Conservation (phyloP, 1,140 invertebrate species). For the Planococcus citri region DNA sequence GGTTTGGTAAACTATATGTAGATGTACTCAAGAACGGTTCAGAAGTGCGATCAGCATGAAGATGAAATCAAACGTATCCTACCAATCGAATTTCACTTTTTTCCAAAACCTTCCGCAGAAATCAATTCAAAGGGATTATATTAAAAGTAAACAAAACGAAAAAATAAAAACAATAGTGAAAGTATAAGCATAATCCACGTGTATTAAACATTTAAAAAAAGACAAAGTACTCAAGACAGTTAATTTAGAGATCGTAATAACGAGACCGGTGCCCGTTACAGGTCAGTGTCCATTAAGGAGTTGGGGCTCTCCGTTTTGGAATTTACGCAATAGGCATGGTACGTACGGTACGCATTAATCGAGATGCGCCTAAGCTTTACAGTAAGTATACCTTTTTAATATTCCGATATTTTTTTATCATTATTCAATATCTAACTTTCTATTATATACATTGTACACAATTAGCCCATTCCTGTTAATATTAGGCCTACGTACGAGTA, state of each 20-base stretch:
- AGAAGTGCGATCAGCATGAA: no score
- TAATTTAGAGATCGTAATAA: not conserved
- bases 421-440: not conserved
- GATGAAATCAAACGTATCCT: no score
- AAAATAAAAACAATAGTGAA: not conserved
- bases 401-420: not conserved
- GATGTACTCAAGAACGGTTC: no score
- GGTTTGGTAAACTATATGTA: no score
- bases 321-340: not conserved
- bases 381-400: not conserved
- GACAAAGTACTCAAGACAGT: not conserved
- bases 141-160: no score
- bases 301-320: not conserved
- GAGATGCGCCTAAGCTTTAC: not conserved
- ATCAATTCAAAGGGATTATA: no score
- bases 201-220: not conserved
- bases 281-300: not conserved
- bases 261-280: not conserved
- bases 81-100: no score
- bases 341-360: not conserved
- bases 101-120: no score
- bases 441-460: not conserved
- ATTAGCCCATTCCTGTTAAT: not conserved
- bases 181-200: not conserved
- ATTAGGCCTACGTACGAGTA: no score